phyloP scores from a whole-genome alignment of 1,140 invertebrate species.

The Triops cancriformis region DNA sequence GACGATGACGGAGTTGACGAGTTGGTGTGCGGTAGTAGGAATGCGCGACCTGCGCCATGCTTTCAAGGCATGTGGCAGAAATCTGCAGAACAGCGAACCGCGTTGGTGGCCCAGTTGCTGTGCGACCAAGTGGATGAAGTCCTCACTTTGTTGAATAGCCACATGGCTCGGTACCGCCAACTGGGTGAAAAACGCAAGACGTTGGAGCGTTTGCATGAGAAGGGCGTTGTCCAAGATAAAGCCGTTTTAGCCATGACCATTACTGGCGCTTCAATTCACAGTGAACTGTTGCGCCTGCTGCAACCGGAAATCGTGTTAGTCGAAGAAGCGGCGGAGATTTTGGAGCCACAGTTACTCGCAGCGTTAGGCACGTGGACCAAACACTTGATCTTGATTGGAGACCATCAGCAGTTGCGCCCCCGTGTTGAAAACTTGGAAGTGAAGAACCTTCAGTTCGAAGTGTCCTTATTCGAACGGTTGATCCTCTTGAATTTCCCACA shows the following conservation, averaged over 20 bases:
- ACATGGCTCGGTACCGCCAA: constrained; percentile 10
- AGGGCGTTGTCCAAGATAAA: constrained; percentile 4
- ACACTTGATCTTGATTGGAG: constrained; percentile 41
- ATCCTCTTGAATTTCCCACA: constrained; percentile 31
- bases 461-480: constrained; percentile 37
- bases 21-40: not conserved
- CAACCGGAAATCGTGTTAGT: constrained; percentile 40
- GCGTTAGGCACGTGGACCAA: constrained; percentile 40
- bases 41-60: not conserved
- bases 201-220: constrained; percentile 20
- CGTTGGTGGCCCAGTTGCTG: not conserved
- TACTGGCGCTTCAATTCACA: constrained; percentile 42
- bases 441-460: constrained; percentile 33
- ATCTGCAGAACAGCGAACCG: not conserved
- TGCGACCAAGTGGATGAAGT: constrained; percentile 21
- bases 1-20: not conserved
- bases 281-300: constrained; percentile 36
- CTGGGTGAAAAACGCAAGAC: constrained; percentile 18
- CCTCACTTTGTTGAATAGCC: not conserved
- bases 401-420: constrained; percentile 35
- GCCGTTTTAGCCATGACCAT: constrained; percentile 44
- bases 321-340: constrained; percentile 46
- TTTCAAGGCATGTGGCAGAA: constrained; percentile 15
- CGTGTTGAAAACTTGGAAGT: constrained; percentile 31
- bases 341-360: constrained; percentile 42